phyloP scores from a whole-genome alignment of 2,888 invertebrate species.

The Argyra leucocephala region DNA sequence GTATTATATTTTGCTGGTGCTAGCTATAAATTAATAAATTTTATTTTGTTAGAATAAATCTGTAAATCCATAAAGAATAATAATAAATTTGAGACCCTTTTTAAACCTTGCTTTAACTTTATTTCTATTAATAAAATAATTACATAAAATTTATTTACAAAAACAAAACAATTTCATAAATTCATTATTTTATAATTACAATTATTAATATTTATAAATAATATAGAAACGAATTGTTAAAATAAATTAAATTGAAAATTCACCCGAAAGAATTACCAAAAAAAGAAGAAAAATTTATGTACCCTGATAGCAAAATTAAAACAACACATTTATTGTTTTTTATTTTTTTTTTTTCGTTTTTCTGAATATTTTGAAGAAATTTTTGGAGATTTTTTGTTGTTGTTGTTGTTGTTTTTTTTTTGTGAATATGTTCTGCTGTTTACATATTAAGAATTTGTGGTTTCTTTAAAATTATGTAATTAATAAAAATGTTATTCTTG shows the following conservation, averaged over 20 bases:
- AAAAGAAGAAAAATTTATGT: not conserved
- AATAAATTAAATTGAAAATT: not conserved
- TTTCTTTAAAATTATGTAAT: not conserved
- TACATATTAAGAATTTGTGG: not conserved
- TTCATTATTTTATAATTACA: too few relatives aligned
- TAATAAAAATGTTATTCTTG: slow-evolving; percentile 18
- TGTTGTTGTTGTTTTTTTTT: not conserved
- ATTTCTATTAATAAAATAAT: not conserved
- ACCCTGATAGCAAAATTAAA: too few relatives aligned
- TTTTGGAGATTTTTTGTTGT: slow-evolving; percentile 27
- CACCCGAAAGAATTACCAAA: not conserved
- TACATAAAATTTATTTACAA: too few relatives aligned
- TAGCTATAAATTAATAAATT: too few relatives aligned
- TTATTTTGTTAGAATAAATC: too few relatives aligned
- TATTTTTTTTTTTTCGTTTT: not conserved
- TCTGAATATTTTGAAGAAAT: slow-evolving; percentile 45
- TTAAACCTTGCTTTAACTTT: not conserved
- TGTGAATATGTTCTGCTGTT: slow-evolving; percentile 5
- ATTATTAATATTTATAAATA: not conserved
- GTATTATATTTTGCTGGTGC: too few relatives aligned
- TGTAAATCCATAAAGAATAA: not conserved
- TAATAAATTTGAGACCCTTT: not conserved
- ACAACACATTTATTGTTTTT: not conserved
- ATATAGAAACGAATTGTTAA: not conserved
- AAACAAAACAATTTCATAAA: too few relatives aligned